phyloP scores from a whole-genome alignment of 2,888 invertebrate species.

The Noctua janthina region DNA sequence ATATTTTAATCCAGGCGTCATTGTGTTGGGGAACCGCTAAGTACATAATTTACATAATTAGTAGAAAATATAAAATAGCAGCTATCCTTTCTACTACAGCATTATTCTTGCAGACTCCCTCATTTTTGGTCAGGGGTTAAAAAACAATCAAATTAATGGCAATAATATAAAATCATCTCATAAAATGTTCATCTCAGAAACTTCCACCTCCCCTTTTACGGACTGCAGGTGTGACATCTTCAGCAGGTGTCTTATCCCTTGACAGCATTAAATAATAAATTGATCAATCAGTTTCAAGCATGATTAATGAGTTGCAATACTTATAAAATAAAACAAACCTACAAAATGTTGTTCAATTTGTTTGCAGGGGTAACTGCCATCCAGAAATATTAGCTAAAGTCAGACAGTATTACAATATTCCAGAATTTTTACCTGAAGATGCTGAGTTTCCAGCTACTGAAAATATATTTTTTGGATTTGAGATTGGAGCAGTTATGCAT shows the following conservation, averaged over 20 bases:
- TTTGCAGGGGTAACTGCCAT: slow-evolving; percentile 95
- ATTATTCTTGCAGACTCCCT: not conserved
- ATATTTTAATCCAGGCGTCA: not conserved
- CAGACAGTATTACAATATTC: slow-evolving; percentile 94
- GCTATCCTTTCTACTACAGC: not conserved
- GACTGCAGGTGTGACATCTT: not conserved
- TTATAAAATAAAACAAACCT: not conserved
- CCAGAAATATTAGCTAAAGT: slow-evolving; percentile 93
- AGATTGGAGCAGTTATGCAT: slow-evolving; percentile 97
- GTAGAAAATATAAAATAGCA: not conserved
- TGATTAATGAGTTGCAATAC: not conserved
- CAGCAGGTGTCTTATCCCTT: not conserved
- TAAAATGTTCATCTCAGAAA: not conserved
- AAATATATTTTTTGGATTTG: slow-evolving; percentile 97
- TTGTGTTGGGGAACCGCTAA: not conserved
- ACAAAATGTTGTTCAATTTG: not conserved
- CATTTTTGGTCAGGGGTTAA: not conserved
- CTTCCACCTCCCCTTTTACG: not conserved
- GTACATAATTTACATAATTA: not conserved
- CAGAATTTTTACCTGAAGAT: slow-evolving; percentile 96
- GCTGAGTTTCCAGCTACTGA: slow-evolving; percentile 97
- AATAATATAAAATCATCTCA: not conserved
- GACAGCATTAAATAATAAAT: not conserved
- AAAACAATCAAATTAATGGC: not conserved
- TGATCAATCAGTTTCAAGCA: not conserved